Percentiles rank a stretch among this genome's conserved stretches.
Conservation (phyloP, 2,797 vertebrate genomes). For the Hippopotamyrus pictus region DNA sequence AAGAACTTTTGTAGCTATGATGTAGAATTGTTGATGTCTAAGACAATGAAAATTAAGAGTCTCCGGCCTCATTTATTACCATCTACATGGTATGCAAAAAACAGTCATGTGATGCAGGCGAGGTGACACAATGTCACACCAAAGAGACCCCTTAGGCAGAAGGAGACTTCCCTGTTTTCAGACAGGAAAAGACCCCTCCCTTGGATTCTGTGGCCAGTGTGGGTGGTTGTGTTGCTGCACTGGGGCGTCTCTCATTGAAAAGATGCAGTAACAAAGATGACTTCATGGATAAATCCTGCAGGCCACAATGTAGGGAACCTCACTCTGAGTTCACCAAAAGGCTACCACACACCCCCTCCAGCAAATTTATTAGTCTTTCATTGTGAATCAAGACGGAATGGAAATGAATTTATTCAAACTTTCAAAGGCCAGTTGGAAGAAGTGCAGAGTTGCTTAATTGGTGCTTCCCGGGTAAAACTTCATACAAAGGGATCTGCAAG, state of each 20-base stretch:
- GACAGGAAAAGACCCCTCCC: not conserved
- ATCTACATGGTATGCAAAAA: not conserved
- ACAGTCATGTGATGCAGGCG: not conserved
- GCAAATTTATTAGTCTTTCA: conserved; percentile 15
- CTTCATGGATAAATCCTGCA: not conserved
- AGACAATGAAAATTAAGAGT: not conserved
- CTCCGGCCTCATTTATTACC: not conserved
- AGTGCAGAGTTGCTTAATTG: conserved; percentile 12
- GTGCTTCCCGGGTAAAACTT: not conserved
- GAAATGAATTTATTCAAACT: conserved; percentile 24
- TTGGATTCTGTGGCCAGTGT: not conserved
- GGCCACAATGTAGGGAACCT: not conserved
- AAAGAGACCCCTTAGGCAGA: not conserved
- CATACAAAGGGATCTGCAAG: not conserved
- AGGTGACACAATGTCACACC: not conserved
- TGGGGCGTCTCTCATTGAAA: not conserved
- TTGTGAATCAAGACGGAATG: conserved; percentile 3
- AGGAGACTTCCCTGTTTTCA: not conserved
- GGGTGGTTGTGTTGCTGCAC: not conserved
- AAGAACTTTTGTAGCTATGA: not conserved
- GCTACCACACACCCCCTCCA: not conserved
- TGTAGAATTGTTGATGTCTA: not conserved
- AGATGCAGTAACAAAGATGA: not conserved
- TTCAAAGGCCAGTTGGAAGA: conserved; percentile 29
- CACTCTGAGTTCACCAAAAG: conserved; percentile 5